Evolutionary conservation across 1,140 invertebrate genomes (phyloP).

Genomic region (Zaprionus taronus): DNA sequence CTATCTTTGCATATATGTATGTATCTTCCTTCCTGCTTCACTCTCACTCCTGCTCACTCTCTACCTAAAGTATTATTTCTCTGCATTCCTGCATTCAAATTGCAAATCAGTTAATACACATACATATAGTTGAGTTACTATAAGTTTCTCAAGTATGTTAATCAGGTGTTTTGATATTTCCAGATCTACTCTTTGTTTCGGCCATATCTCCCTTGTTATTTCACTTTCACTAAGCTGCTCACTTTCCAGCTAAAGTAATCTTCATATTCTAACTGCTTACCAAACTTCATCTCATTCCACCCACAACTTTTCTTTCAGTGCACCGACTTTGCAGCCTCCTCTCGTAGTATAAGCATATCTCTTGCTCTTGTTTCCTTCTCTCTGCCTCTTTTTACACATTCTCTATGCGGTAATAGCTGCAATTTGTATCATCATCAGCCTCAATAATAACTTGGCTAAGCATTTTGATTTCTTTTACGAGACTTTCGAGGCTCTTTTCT

Average conservation of each 20-base stretch:
- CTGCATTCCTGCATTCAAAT: background rate
- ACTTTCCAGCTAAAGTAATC: background rate
- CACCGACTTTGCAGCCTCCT: background rate
- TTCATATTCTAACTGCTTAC: background rate
- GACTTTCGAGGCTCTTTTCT: constrained; percentile 38
- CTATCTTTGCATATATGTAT: too few relatives aligned
- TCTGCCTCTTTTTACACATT: constrained; percentile 6
- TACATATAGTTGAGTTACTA: too few relatives aligned
- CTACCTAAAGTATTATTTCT: background rate
- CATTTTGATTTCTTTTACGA: constrained; percentile 62
- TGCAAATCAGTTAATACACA: too few relatives aligned
- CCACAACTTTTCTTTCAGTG: background rate
- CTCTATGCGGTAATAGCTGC: constrained; percentile 60
- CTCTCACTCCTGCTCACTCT: background rate
- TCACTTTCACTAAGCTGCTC: too few relatives aligned
- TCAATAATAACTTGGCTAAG: constrained; percentile 72
- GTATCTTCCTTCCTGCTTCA: background rate
- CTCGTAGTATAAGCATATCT: background rate
- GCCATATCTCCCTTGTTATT: background rate
- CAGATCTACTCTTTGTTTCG: background rate
- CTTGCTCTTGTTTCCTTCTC: constrained; percentile 6
- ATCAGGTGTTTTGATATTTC: background rate
- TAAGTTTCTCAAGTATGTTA: background rate
- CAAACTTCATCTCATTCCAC: background rate
- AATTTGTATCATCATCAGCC: constrained; percentile 76